These are phyloP conservation scores for Ooceraea biroi DNA, from an alignment of 1,140 invertebrate genomes.

Conservation along the genomic window DNA sequence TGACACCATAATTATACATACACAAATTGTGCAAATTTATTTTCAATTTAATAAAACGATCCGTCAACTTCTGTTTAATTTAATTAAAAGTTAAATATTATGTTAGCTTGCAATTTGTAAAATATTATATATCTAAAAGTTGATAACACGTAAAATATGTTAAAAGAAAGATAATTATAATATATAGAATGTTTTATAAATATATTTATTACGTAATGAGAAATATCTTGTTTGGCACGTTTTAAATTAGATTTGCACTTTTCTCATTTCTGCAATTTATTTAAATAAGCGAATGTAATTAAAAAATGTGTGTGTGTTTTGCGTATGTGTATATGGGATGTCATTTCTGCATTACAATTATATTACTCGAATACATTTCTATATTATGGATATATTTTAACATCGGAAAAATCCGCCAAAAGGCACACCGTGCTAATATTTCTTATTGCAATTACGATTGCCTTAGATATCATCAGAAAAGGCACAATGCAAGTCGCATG, in stretches of 20 bases:
- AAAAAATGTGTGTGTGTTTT: neutral
- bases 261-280: neutral
- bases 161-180: neutral
- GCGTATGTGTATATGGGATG: neutral
- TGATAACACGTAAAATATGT: neutral
- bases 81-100: too few species aligned
- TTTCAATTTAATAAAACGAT: neutral
- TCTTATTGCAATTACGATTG: slow-evolving; percentile 13
- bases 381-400: slow-evolving; percentile 35
- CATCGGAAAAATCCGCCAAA: slow-evolving; percentile 32
- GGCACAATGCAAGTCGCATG: slow-evolving; percentile 5
- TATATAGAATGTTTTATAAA: slow-evolving; percentile 11
- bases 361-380: slow-evolving; percentile 32
- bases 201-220: neutral
- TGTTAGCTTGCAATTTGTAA: neutral
- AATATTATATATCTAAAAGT: neutral
- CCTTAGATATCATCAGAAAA: neutral
- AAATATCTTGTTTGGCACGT: neutral
- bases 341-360: neutral
- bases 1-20: neutral
- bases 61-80: too few species aligned
- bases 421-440: neutral
- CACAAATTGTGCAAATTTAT: slow-evolving; percentile 8
- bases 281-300: too few species aligned
- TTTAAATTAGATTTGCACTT: neutral